phyloP scores from a whole-genome alignment of 2,797 vertebrate genomes.

The Xenops minutus region DNA sequence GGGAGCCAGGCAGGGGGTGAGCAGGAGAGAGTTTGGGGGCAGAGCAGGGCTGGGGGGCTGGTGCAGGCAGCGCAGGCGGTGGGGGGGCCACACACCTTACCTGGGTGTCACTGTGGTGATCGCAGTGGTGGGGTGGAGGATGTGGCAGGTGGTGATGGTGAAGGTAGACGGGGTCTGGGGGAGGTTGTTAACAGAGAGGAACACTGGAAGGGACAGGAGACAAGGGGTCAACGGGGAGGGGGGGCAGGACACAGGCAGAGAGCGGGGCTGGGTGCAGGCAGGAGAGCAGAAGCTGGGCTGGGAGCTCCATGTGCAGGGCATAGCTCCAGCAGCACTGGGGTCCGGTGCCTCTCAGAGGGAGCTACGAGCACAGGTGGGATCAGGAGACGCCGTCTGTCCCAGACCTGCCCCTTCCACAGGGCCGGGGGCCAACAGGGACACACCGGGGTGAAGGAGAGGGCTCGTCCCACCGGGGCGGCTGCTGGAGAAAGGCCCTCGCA shows the following conservation, averaged over 20 bases:
- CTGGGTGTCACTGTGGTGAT: constrained; percentile 79
- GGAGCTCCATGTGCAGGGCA: rapidly evolving
- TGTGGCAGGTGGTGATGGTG: constrained; percentile 86
- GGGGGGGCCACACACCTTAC: constrained; percentile 73
- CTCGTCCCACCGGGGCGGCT: rapidly evolving
- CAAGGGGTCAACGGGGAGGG: constrained; percentile 52
- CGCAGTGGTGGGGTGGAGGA: constrained; percentile 78
- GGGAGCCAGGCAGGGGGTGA: background rate
- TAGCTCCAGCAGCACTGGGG: background rate
- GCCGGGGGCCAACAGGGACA: rapidly evolving
- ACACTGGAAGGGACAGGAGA: constrained; percentile 74
- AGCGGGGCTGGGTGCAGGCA: background rate
- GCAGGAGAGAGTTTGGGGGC: background rate
- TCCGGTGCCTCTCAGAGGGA: background rate
- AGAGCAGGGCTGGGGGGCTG: background rate
- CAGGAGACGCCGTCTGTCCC: background rate
- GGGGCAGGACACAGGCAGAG: background rate
- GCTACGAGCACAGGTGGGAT: background rate
- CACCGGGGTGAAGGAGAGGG: rapidly evolving
- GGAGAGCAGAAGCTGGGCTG: background rate
- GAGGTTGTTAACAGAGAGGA: constrained; percentile 79
- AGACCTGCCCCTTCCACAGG: rapidly evolving
- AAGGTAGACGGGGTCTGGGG: constrained; percentile 83
- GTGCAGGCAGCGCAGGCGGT: background rate
- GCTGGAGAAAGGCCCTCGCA: rapidly evolving